These are phyloP conservation scores for Dysmachus trigonus DNA, from an alignment of 2,888 invertebrate genomes.

Conservation along the genomic window DNA sequence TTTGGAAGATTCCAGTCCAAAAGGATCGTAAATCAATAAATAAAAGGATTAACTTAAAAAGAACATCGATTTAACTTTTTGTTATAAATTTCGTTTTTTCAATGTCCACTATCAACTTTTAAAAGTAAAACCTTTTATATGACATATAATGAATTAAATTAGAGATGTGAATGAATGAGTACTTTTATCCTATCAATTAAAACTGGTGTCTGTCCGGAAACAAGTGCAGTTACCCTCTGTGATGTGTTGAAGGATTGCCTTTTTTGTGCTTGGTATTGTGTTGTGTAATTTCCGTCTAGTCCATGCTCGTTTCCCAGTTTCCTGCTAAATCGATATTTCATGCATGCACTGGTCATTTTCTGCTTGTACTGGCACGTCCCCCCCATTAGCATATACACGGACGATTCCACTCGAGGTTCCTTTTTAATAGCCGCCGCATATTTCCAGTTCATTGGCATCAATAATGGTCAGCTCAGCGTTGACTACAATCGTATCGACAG, in stretches of 20 bases:
- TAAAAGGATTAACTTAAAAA: no score
- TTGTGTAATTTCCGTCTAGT: background rate
- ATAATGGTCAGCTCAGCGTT: constrained; percentile 66
- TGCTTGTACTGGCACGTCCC: constrained; percentile 15
- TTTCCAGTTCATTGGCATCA: constrained; percentile 60
- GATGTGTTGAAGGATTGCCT: background rate
- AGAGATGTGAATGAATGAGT: no score
- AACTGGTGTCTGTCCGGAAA: no score
- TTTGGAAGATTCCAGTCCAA: no score
- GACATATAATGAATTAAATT: background rate
- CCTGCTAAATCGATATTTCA: background rate
- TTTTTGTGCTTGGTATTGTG: background rate
- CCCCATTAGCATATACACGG: background rate
- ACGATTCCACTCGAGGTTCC: background rate
- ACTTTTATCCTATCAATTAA: no score
- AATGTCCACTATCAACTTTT: no score
- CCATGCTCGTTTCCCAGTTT: background rate
- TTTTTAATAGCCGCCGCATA: constrained; percentile 24
- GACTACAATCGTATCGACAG: constrained; percentile 63
- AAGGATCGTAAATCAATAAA: no score
- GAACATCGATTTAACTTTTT: no score
- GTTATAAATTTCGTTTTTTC: no score
- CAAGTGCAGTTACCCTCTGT: background rate
- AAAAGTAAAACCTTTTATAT: no score
- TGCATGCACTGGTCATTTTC: constrained; percentile 5